Conservation (phyloP, 2,888 invertebrate genomes). For the Catocala fraxini region DNA sequence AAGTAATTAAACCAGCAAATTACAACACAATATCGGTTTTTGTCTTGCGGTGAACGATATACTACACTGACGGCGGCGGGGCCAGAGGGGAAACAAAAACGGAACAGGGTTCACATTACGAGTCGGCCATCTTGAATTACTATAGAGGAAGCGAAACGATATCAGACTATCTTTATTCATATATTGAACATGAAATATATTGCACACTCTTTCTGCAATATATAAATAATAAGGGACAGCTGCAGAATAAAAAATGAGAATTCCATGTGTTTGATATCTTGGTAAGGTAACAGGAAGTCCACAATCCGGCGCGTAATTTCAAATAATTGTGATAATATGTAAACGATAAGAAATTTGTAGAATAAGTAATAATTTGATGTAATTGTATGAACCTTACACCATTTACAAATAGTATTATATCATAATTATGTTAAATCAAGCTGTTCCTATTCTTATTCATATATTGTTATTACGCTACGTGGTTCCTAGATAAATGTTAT, state of each 20-base stretch:
- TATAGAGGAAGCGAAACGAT: conserved; percentile 44
- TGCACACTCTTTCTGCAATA: conserved; percentile 33
- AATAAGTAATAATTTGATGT: too few relatives aligned
- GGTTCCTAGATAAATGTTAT: too few relatives aligned
- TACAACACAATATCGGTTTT: conserved; percentile 85
- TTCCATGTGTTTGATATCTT: conserved; percentile 12
- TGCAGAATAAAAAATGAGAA: not conserved
- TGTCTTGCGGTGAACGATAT: conserved; percentile 87
- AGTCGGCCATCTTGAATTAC: conserved; percentile 74
- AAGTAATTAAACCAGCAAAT: conserved; percentile 86
- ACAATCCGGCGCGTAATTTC: conserved; percentile 42
- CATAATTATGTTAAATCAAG: too few relatives aligned
- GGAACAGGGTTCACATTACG: conserved; percentile 85
- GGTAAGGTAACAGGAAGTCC: conserved; percentile 48
- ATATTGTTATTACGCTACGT: too few relatives aligned
- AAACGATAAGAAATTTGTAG: not conserved
- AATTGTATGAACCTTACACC: too few relatives aligned
- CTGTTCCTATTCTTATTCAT: too few relatives aligned
- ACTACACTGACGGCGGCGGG: conserved; percentile 87
- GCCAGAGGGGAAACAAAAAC: conserved; percentile 87
- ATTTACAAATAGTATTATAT: too few relatives aligned
- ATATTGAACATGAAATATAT: conserved; percentile 18
- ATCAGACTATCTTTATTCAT: conserved; percentile 26
- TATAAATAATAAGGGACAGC: conserved; percentile 12
- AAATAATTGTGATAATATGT: conserved; percentile 19